phyloP scores from a whole-genome alignment of 2,797 vertebrate genomes.

The Siniperca scherzeri region DNA sequence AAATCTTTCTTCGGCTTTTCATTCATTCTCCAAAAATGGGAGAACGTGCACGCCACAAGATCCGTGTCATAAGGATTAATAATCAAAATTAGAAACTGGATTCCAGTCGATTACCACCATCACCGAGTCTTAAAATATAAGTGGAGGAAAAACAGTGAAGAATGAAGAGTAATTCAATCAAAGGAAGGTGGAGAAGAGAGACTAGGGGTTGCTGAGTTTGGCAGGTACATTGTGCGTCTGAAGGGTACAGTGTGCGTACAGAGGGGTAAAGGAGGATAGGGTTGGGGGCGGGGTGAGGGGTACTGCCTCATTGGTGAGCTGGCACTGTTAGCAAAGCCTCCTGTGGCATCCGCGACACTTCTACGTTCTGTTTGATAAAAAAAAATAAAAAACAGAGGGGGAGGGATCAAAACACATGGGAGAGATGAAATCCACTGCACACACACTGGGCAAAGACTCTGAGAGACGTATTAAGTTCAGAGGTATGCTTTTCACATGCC shows the following conservation, averaged over 20 bases:
- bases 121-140: conserved; percentile 35
- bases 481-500: background rate
- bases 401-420: conserved; percentile 67
- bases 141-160: conserved; percentile 20
- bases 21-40: conserved; percentile 69
- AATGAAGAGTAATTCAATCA: conserved; percentile 31
- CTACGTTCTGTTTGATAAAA: conserved; percentile 88
- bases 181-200: conserved; percentile 21
- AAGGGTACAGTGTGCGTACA: conserved; percentile 41
- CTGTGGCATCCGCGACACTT: conserved; percentile 87
- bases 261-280: conserved; percentile 14
- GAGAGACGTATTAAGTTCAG: no score
- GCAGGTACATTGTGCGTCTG: conserved; percentile 49
- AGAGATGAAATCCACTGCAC: conserved; percentile 40
- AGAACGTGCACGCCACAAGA: conserved; percentile 56
- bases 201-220: conserved; percentile 22
- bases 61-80: conserved; percentile 53
- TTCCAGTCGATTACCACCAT: conserved; percentile 80
- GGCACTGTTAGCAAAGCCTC: conserved; percentile 89
- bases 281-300: background rate
- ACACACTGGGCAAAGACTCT: background rate
- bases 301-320: conserved; percentile 82
- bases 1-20: conserved; percentile 24
- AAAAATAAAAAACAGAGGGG: conserved; percentile 62
- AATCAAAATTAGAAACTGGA: conserved; percentile 76